Conservation (phyloP, 1,140 invertebrate species). For the Aplysia californica region DNA sequence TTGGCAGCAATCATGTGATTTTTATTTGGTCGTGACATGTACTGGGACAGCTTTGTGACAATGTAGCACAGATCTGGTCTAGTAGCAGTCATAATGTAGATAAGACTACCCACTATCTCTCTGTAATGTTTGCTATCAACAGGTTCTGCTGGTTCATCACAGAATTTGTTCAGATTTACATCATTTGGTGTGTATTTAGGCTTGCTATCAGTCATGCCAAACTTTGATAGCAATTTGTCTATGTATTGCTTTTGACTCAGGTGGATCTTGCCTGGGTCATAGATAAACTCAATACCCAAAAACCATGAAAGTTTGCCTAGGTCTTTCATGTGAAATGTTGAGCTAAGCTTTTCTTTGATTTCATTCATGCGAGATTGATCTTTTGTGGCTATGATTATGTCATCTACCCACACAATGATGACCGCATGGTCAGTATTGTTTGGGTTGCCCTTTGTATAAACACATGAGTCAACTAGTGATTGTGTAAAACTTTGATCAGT, state of each 20-base stretch:
- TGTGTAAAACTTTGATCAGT: conserved; percentile 61
- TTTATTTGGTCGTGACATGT: conserved; percentile 10
- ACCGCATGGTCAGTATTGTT: conserved; percentile 26
- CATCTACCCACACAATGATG: conserved; percentile 42
- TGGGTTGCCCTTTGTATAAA: conserved; percentile 24
- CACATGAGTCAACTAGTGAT: conserved; percentile 36
- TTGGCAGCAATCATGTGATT: conserved; percentile 24
- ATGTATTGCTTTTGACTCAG: conserved; percentile 27
- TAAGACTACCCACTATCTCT: conserved; percentile 28
- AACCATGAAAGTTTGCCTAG: conserved; percentile 16
- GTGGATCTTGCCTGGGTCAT: conserved; percentile 18
- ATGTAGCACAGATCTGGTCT: conserved; percentile 29
- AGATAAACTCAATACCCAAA: conserved; percentile 29
- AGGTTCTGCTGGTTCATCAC: conserved; percentile 14
- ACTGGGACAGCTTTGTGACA: conserved; percentile 33
- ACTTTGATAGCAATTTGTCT: conserved; percentile 16
- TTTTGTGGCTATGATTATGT: conserved; percentile 28
- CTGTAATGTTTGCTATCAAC: conserved; percentile 23
- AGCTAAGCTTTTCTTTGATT: conserved; percentile 13
- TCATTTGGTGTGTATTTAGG: conserved; percentile 24
- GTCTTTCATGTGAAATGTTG: conserved; percentile 26
- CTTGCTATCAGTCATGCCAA: conserved; percentile 30
- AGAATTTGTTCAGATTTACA: conserved; percentile 6
- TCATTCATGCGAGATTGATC: background rate
- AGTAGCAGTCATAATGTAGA: conserved; percentile 29